Percentiles rank a stretch among this genome's conserved stretches.
phyloP scores from a whole-genome alignment of 1,140 invertebrate genomes.

The Thrips palmi region DNA sequence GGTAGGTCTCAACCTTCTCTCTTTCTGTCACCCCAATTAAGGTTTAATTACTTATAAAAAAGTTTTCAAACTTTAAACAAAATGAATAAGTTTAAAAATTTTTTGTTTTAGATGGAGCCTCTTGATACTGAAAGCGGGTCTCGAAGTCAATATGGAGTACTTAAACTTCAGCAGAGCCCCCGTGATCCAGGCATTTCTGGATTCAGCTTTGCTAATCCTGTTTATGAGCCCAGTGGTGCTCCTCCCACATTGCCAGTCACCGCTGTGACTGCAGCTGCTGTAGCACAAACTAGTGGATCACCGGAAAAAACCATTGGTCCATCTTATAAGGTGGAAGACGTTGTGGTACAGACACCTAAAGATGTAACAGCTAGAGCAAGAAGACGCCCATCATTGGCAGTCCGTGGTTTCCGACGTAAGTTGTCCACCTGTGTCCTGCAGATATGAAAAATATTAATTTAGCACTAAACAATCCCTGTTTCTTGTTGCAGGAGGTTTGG shows the following conservation, averaged over 20 bases:
- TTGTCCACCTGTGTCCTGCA: constrained; percentile 3
- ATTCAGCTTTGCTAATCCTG: constrained; percentile 57
- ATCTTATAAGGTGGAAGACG: constrained; percentile 56
- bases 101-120: constrained; percentile 29
- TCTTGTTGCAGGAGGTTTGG: constrained; percentile 37
- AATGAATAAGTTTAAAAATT: constrained; percentile 10
- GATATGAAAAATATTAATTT: background rate
- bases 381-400: constrained; percentile 39
- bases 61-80: too few relatives aligned
- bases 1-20: constrained; percentile 27
- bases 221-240: constrained; percentile 46
- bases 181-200: constrained; percentile 21
- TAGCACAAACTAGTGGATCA: too few relatives aligned
- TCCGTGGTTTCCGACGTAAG: constrained; percentile 35
- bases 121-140: constrained; percentile 26
- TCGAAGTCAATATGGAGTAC: constrained; percentile 34
- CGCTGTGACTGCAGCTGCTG: constrained; percentile 21
- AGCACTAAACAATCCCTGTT: background rate
- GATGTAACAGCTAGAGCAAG: constrained; percentile 20
- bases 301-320: constrained; percentile 20
- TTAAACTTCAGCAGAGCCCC: constrained; percentile 29
- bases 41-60: constrained; percentile 3
- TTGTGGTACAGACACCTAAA: constrained; percentile 32
- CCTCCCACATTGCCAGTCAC: constrained; percentile 21
- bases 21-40: constrained; percentile 12